Evolutionary conservation across 1,140 invertebrate genomes (phyloP).

Genomic region (Xylocopa sonorina): DNA sequence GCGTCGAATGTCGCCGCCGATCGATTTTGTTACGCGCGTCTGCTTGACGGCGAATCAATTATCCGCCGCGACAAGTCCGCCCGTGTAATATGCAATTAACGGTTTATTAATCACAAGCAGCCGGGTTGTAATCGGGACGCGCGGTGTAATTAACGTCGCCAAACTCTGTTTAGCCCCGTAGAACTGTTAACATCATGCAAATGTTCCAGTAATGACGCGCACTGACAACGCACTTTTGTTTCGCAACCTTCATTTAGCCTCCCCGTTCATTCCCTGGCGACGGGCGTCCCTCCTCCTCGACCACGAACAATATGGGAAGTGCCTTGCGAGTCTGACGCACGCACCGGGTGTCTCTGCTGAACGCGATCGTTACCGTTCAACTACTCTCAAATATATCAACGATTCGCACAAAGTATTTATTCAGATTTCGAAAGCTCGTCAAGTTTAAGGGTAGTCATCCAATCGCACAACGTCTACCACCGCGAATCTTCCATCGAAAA

Average conservation of each 20-base stretch:
- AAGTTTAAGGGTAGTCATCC: too few species aligned
- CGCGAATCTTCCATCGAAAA: too few species aligned
- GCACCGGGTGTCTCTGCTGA: conserved; percentile 27
- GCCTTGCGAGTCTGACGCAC: conserved; percentile 16
- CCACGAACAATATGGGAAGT: conserved; percentile 51
- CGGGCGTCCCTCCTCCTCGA: conserved; percentile 44
- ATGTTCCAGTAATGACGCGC: conserved; percentile 56
- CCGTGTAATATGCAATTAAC: conserved; percentile 50
- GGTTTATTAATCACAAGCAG: conserved; percentile 50
- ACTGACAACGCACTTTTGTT: conserved; percentile 58
- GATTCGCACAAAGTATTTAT: too few species aligned
- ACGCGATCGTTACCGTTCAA: background rate
- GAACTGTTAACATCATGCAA: conserved; percentile 54
- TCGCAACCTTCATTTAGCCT: conserved; percentile 55
- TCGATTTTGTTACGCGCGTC: conserved; percentile 1
- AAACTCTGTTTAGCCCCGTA: conserved; percentile 37
- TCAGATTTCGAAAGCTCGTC: too few species aligned
- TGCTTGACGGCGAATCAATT: conserved; percentile 35
- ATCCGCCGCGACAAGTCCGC: conserved; percentile 24
- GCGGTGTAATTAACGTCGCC: conserved; percentile 50
- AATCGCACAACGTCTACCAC: too few species aligned
- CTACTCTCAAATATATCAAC: too few species aligned
- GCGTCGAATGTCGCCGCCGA: too few species aligned
- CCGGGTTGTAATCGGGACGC: conserved; percentile 43
- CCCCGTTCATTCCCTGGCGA: conserved; percentile 49